Conservation (phyloP, 2,888 invertebrate species). For the Rugalucina vietnamica region DNA sequence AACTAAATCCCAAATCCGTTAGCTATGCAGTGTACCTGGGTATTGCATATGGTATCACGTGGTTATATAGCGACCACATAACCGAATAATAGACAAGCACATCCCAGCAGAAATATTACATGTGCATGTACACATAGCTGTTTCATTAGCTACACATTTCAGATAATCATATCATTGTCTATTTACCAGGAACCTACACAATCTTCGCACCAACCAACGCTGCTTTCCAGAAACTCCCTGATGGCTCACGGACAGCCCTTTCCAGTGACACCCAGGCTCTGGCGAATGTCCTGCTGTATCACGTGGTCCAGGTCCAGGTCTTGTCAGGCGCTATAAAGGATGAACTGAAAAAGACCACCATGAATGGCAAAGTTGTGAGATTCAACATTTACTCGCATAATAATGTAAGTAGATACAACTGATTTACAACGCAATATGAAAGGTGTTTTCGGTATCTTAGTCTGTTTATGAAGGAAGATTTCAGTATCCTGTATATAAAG, state of each 20-base stretch:
- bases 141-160: too few relatives aligned
- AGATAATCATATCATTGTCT: background rate
- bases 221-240: constrained; percentile 51
- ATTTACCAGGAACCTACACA: constrained; percentile 64
- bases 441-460: too few relatives aligned
- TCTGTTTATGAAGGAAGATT: too few relatives aligned
- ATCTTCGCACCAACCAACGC: constrained; percentile 67
- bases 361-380: constrained; percentile 45
- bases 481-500: too few relatives aligned
- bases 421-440: too few relatives aligned
- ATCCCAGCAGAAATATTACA: too few relatives aligned
- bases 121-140: too few relatives aligned
- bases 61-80: too few relatives aligned
- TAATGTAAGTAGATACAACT: constrained; percentile 16
- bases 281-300: constrained; percentile 61
- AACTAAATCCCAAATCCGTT: too few relatives aligned
- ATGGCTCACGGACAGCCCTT: constrained; percentile 33
- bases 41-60: too few relatives aligned
- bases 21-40: too few relatives aligned
- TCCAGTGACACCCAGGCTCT: constrained; percentile 45
- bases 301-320: constrained; percentile 63
- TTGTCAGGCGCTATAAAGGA: constrained; percentile 23
- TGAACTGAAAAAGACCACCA: constrained; percentile 34
- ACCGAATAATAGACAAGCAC: too few relatives aligned
- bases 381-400: constrained; percentile 53